Conservation (phyloP, 2,113 vertebrate genomes). For the Pachyramphus minor region DNA sequence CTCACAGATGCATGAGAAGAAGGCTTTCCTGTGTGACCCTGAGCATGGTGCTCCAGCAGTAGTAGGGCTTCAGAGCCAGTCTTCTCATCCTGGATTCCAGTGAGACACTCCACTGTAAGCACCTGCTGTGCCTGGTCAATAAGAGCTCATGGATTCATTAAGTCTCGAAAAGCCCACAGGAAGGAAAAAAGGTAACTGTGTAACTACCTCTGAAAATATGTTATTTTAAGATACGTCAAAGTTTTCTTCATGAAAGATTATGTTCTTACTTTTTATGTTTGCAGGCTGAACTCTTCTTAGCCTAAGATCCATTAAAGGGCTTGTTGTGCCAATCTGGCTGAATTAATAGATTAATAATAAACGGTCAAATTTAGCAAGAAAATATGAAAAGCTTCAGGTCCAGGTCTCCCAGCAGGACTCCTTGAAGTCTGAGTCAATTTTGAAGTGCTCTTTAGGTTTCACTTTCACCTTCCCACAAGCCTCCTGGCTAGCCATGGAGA, state of each 20-base stretch:
- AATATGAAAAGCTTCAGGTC: not conserved
- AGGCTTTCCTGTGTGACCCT: not conserved
- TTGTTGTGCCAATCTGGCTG: not conserved
- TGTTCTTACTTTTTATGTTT: not conserved
- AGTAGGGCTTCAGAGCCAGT: not conserved
- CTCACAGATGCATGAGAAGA: not conserved
- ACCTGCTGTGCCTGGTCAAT: not conserved
- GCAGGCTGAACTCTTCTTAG: not conserved
- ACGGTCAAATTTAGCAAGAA: not conserved
- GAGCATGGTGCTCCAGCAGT: not conserved
- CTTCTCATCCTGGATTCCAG: not conserved
- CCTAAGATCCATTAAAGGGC: not conserved
- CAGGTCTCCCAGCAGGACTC: not conserved
- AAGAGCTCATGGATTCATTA: not conserved
- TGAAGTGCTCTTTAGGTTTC: constrained; percentile 3
- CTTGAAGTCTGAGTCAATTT: not conserved
- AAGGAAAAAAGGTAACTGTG: not conserved
- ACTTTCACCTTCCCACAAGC: not conserved
- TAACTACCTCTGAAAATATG: not conserved
- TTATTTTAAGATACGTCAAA: not conserved
- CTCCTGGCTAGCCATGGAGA: not conserved
- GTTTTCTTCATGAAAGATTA: not conserved
- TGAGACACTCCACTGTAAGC: accelerated
- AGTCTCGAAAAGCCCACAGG: not conserved
- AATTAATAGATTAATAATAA: not conserved